Base-by-base conservation (phyloP, 2,888 invertebrate genomes). In the Pycnomerus fuliginosus region DNA sequence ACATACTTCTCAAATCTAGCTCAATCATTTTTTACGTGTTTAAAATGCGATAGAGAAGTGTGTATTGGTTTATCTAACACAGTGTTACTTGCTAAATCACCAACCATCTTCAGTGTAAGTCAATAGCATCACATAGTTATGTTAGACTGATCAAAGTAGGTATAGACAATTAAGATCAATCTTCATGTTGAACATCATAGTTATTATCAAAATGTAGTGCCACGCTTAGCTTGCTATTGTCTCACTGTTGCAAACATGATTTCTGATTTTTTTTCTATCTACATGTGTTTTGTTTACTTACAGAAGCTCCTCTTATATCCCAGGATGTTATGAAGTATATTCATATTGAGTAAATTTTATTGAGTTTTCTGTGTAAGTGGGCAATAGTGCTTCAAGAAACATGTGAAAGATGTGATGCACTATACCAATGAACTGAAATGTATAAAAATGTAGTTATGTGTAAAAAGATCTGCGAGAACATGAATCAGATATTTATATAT, bases 221-320 rank as follows among this genome's bases (percentile, higher is more conserved):
- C 49, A 47, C 51, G 48, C 52, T 55, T 54, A 43, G 46, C 50
- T 49, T 49, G 52, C 45, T 53, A 48, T 49, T 54, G 51, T 51
- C 50, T 48, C 45, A 50, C 48, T 52, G 35, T 47, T 42, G 41
- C 35, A 30, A 30, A 12, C 30, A n/a, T n/a, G 23, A 31, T 46
- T 46, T 41, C 41, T 41, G 42, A 42, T 28, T 32, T 40, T 32
- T 24, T n/a, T n/a, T n/a, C n/a, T n/a, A n/a, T n/a, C n/a, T n/a
- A n/a, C 47, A 49, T 46, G 32, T 48, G 48, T 53, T 64, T 64
- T 62, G 54, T 66, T 68, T 61, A 60, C 61, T 67, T 69, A 52
- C 69, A 69, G 69, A 69, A 66, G 62, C 61, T 50, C 67, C 64
- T 58, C 66, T 68, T 55, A 60, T 68, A 56, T 59, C 65, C 61